A percentile compares a stretch with the other conserved stretches of the same genome.
Evolutionary conservation across 2,888 invertebrate genomes (phyloP).

Genomic region (Sthenelais limicola): DNA sequence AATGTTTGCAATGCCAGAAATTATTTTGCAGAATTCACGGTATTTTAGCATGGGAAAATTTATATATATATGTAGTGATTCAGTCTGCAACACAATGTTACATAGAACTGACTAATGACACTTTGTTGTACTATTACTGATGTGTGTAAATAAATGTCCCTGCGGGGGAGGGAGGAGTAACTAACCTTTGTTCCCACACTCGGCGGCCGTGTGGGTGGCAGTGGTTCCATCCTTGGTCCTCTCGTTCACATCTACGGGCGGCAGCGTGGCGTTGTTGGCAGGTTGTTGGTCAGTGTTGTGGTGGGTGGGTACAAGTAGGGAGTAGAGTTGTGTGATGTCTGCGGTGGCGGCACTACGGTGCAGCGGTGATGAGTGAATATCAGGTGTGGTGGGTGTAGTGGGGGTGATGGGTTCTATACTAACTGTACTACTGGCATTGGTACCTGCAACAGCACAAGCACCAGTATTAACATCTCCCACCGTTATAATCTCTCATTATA

Average conservation of each 20-base stretch:
- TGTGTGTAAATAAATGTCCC: too few species aligned
- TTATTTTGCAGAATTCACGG: too few species aligned
- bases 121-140: too few species aligned
- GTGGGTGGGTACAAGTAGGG: conserved; percentile 1
- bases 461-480: too few species aligned
- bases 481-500: too few species aligned
- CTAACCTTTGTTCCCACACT: conserved; percentile 62
- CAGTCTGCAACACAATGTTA: neutral
- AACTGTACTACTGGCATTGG: conserved; percentile 47
- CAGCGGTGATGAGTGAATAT: conserved; percentile 53
- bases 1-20: too few species aligned
- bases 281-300: too few species aligned
- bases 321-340: conserved; percentile 48
- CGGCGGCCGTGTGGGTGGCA: conserved; percentile 62
- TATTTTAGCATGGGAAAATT: too few species aligned
- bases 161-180: neutral
- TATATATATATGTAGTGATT: too few species aligned
- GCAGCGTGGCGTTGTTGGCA: neutral
- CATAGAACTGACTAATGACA: too few species aligned
- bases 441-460: conserved; percentile 39
- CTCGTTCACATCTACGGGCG: conserved; percentile 57
- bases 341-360: conserved; percentile 60
- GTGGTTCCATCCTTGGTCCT: conserved; percentile 63
- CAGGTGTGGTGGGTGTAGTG: conserved; percentile 24
- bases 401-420: conserved; percentile 44